phyloP scores from a whole-genome alignment of 1,140 invertebrate genomes.

The Heliconius hermathena region DNA sequence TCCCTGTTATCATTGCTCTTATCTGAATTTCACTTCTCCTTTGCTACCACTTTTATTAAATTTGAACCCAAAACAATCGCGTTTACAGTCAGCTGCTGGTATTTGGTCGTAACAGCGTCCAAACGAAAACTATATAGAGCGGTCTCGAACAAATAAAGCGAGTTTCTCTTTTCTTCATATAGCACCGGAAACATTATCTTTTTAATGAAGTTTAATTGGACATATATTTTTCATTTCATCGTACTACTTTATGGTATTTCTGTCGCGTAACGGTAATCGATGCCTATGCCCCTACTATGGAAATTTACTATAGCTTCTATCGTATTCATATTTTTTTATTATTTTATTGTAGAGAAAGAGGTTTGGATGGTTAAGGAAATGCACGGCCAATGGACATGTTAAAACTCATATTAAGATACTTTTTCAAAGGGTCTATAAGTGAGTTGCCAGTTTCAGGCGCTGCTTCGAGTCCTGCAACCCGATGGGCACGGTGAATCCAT shows the following conservation, averaged over 20 bases:
- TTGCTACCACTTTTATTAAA: no score
- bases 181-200: conserved; percentile 41
- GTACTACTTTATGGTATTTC: conserved; percentile 37
- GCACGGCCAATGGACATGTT: no score
- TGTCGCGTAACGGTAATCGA: conserved; percentile 37
- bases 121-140: conserved; percentile 11
- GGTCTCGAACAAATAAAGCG: conserved; percentile 22
- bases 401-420: no score
- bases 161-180: conserved; percentile 40
- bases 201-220: conserved; percentile 43
- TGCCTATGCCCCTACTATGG: conserved; percentile 30
- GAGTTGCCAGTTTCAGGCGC: no score
- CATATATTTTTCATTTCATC: conserved; percentile 37
- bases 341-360: not conserved
- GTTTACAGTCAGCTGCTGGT: not conserved
- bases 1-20: no score
- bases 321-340: not conserved
- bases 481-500: no score
- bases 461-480: no score
- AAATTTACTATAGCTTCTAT: conserved; percentile 14
- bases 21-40: no score
- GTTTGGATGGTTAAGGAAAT: no score
- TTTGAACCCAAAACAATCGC: not conserved
- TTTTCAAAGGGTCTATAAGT: no score
- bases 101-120: not conserved